A percentile compares a stretch with the other conserved stretches of the same genome.
phyloP scores from a whole-genome alignment of 2,888 invertebrate species.

The Latheticus oryzae region DNA sequence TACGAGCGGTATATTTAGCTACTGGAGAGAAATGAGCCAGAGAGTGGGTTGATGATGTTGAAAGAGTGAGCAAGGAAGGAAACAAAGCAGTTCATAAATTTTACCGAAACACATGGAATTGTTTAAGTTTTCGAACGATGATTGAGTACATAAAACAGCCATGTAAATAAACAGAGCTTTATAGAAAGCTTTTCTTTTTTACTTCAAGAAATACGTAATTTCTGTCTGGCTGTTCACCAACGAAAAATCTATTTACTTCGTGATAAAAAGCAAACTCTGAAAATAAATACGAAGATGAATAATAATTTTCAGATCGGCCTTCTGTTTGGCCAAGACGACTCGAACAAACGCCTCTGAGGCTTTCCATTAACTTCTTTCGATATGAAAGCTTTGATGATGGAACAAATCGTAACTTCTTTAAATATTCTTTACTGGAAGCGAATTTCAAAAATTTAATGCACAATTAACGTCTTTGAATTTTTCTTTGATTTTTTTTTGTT shows the following conservation, averaged over 20 bases:
- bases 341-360: conserved; percentile 72
- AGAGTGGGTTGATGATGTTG: conserved; percentile 49
- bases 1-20: conserved; percentile 49
- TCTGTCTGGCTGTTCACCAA: too few relatives aligned
- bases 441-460: too few relatives aligned
- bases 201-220: too few relatives aligned
- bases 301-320: conserved; percentile 58
- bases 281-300: conserved; percentile 45
- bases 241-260: conserved; percentile 38
- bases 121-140: conserved; percentile 55
- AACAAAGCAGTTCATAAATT: conserved; percentile 57
- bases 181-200: conserved; percentile 48
- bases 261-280: conserved; percentile 42
- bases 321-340: conserved; percentile 60
- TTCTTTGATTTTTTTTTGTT: too few relatives aligned
- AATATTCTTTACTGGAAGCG: conserved; percentile 41
- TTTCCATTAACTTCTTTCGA: conserved; percentile 68
- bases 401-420: conserved; percentile 42
- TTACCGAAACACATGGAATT: conserved; percentile 55
- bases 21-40: conserved; percentile 38
- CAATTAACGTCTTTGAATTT: too few relatives aligned
- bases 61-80: conserved; percentile 53
- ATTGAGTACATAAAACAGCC: conserved; percentile 56
- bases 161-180: conserved; percentile 55
- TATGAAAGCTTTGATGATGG: conserved; percentile 39